These are phyloP conservation scores for Genyomyrus donnyi DNA, from an alignment of 2,113 vertebrate genomes.

Conservation along the genomic window DNA sequence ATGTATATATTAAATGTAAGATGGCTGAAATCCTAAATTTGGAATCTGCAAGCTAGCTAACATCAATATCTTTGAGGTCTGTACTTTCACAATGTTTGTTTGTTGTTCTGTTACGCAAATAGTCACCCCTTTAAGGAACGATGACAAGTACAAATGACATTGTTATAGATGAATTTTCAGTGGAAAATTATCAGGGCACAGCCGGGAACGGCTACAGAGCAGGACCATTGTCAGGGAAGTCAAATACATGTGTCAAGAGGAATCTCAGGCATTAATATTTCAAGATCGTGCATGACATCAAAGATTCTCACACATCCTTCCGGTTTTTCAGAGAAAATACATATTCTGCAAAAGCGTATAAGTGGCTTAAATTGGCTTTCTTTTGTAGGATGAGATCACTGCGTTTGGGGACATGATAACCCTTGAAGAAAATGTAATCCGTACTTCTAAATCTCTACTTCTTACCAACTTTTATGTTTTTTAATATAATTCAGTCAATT, in stretches of 20 bases:
- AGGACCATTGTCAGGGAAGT: neutral
- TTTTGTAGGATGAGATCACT: neutral
- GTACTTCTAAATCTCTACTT: neutral
- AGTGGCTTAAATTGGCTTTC: slow-evolving; percentile 2
- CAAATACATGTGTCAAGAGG: neutral
- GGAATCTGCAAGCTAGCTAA: neutral
- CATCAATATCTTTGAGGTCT: neutral
- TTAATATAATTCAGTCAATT: neutral
- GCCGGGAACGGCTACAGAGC: neutral
- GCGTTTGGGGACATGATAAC: neutral
- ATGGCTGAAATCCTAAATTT: neutral
- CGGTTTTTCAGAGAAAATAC: neutral
- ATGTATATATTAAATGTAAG: neutral
- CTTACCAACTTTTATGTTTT: neutral
- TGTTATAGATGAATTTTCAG: neutral
- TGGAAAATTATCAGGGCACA: neutral
- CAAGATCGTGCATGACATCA: slow-evolving; percentile 1
- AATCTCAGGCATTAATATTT: neutral
- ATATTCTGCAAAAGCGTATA: slow-evolving; percentile 2
- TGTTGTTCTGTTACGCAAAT: neutral
- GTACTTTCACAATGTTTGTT: neutral
- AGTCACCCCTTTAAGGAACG: neutral
- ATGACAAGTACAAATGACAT: neutral
- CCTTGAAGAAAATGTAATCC: neutral
- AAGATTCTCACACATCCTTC: neutral